phyloP scores from a whole-genome alignment of 2,113 vertebrate genomes.

The Callospermophilus lateralis region DNA sequence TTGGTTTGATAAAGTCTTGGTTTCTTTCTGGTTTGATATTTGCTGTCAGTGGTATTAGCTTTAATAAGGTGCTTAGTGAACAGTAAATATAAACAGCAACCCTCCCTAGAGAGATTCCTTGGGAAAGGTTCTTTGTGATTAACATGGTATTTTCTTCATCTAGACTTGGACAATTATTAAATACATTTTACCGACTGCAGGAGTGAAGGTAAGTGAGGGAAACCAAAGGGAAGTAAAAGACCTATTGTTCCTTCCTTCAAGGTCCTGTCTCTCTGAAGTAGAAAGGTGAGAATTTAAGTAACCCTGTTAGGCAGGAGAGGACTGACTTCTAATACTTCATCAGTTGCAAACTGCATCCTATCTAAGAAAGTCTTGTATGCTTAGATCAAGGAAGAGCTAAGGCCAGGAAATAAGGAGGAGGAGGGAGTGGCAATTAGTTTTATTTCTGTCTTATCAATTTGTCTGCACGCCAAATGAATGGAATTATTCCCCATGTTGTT shows the following conservation, averaged over 20 bases:
- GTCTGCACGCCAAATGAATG: not conserved
- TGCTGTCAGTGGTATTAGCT: not conserved
- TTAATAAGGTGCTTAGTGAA: not conserved
- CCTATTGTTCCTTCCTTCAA: not conserved
- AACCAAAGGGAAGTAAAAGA: not conserved
- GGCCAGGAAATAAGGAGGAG: not conserved
- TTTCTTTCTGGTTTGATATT: not conserved
- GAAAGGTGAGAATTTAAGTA: not conserved
- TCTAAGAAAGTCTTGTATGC: not conserved
- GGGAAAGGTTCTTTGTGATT: not conserved
- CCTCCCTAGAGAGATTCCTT: not conserved
- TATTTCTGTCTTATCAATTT: slow-evolving; percentile 24
- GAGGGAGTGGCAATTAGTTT: not conserved
- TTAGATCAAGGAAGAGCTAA: not conserved
- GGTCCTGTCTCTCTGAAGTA: not conserved
- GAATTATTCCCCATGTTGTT: not conserved
- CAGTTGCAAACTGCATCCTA: not conserved
- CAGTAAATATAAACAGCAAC: not conserved
- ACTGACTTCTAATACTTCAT: not conserved
- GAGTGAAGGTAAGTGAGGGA: not conserved
- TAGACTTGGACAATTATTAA: not conserved
- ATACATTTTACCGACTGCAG: not conserved
- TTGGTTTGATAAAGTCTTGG: not conserved
- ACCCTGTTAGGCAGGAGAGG: not conserved
- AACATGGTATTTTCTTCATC: not conserved